Percentiles rank a stretch among this genome's conserved stretches.
Evolutionary conservation across 2,888 invertebrate genomes (phyloP).

Genomic region (Drosophila rellima): DNA sequence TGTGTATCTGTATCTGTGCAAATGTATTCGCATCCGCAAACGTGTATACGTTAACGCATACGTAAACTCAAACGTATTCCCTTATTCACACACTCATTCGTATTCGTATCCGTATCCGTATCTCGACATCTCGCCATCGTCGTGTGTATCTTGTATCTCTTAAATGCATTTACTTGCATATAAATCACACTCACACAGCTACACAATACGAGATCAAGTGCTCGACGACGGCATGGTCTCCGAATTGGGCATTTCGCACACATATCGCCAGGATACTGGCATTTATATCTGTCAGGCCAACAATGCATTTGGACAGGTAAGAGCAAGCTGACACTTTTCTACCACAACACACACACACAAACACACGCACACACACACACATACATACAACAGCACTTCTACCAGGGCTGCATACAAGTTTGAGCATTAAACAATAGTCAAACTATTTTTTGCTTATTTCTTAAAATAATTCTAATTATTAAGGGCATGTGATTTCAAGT

Average conservation of each 20-base stretch:
- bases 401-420: background rate
- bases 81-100: conserved; percentile 30
- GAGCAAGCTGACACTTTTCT: conserved; percentile 71
- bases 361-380: conserved; percentile 21
- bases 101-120: conserved; percentile 36
- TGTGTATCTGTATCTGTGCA: conserved; percentile 38
- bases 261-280: conserved; percentile 95
- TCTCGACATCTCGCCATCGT: conserved; percentile 29
- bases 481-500: too few relatives aligned
- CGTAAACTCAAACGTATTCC: conserved; percentile 24
- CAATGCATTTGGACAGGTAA: conserved; percentile 95
- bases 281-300: conserved; percentile 94
- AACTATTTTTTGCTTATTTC: background rate
- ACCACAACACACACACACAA: conserved; percentile 21
- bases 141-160: conserved; percentile 63
- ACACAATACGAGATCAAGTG: conserved; percentile 91
- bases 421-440: background rate
- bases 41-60: conserved; percentile 13
- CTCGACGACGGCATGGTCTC: conserved; percentile 94
- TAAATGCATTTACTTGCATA: conserved; percentile 82
- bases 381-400: conserved; percentile 9
- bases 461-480: background rate
- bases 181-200: conserved; percentile 85
- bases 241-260: conserved; percentile 93
- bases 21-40: conserved; percentile 28